Evolutionary conservation across 2,113 vertebrate species (phyloP), one percentile per base, ranked within the genome.

Genomic region (Xiphophorus hellerii): DNA sequence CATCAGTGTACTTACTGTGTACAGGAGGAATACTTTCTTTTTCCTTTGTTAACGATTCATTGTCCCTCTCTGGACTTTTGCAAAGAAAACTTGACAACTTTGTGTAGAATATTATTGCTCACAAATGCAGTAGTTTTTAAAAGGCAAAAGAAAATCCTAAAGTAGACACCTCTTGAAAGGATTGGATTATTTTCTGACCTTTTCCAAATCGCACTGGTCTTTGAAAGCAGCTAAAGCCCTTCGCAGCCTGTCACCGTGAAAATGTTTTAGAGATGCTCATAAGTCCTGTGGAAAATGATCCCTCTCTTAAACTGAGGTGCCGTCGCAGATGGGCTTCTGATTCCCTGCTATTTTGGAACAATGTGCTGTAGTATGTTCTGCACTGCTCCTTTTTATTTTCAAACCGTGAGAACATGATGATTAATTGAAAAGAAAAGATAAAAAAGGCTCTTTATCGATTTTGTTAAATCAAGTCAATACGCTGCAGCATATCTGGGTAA

Each of bases 191-290:
- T 83, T 88, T 68, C 35, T 88, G 79, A 88, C 81, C 75, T 88
- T 88, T 84, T 76, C 66, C 33, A 64, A 90, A 85, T 85, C 63
- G 15, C 35, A 51, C 62, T 71, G 82, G 82, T 80, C 65, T 90
- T 82, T 85, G 70, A 88, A 87, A 84, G 84, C 76, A 76, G 81
- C 71, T 83, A 76, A 89, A 88, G 73, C 77, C 78, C 78, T 76
- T 85, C 69, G 76, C 66, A 81, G 62, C 4, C 42, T 48, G 63
- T 70, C 70, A 72, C 70, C 64, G 25, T 70, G 65, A 75, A 89
- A 87, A 85, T 84, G 30, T 74, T 71, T 78, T 82, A 75, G 67
- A 81, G 76, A 64, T 78, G 67, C 66, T 51, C 76, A 80, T 62
- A 77, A 66, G 64, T 58, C 44, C n/a, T 37, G 58, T 81, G 69